Percentiles rank a stretch among this genome's conserved stretches.
Conservation (phyloP, 2,797 vertebrate genomes). For the Gobionotothen gibberifrons region DNA sequence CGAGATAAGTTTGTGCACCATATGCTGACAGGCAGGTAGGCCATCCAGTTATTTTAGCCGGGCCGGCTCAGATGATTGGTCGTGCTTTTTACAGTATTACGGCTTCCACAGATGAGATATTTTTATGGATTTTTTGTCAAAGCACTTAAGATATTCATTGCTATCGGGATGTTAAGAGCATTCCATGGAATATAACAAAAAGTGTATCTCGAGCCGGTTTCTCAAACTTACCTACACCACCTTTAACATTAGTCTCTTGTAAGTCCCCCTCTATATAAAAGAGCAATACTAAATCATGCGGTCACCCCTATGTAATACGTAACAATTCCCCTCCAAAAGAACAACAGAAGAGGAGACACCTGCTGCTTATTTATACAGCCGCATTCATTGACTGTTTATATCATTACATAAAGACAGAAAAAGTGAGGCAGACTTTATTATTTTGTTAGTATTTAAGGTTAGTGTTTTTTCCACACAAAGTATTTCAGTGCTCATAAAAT, state of each 20-base stretch:
- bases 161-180: no score
- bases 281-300: neutral
- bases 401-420: neutral
- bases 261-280: neutral
- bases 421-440: neutral
- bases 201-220: no score
- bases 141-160: no score
- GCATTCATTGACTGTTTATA: constrained; percentile 4
- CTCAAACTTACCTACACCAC: no score
- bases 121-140: no score
- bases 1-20: no score
- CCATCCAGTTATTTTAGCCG: no score
- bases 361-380: neutral
- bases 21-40: no score
- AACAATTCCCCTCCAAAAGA: neutral
- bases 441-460: constrained; percentile 6
- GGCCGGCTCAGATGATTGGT: no score
- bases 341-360: neutral
- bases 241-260: neutral
- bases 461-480: neutral
- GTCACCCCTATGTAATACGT: neutral
- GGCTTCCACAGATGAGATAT: no score
- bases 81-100: no score
- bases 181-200: no score
- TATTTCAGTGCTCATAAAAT: constrained; percentile 11